phyloP scores from a whole-genome alignment of 2,797 vertebrate species.

The Gadopsis marmoratus region DNA sequence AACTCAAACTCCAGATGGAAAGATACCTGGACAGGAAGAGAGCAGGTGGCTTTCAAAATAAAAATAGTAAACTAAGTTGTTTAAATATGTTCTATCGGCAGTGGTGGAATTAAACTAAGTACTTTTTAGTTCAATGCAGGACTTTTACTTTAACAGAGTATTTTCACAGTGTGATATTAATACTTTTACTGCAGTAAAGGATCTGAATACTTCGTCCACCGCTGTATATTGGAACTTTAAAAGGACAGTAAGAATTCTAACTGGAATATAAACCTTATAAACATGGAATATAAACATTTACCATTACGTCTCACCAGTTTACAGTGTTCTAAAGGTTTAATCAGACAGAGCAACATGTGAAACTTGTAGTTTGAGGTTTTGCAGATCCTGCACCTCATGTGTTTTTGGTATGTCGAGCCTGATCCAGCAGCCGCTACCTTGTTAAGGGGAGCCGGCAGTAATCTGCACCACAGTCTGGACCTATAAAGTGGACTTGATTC shows the following conservation, averaged over 20 bases:
- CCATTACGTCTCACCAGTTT: background rate
- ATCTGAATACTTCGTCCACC: too few species aligned
- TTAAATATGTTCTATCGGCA: too few species aligned
- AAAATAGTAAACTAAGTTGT: background rate
- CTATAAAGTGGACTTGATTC: conserved; percentile 36
- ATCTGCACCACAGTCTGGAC: conserved; percentile 21
- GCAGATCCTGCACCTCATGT: background rate
- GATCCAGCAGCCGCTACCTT: conserved; percentile 10
- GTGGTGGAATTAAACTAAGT: too few species aligned
- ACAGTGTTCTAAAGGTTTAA: background rate
- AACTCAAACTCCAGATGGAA: conserved; percentile 95
- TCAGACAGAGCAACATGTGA: too few species aligned
- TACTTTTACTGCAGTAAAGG: too few species aligned
- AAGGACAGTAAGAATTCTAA: too few species aligned
- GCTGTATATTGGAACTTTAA: too few species aligned
- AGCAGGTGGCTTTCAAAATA: background rate
- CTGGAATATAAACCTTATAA: too few species aligned
- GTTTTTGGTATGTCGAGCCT: conserved; percentile 15
- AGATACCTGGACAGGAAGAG: conserved; percentile 83
- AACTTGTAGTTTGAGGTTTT: background rate
- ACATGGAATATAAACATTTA: background rate
- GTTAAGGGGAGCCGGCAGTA: conserved; percentile 36
- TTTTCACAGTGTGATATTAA: too few species aligned
- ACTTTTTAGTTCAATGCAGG: too few species aligned
- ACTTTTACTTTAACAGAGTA: too few species aligned